Conservation (phyloP, 2,797 vertebrate genomes). For the Chelmon rostratus region DNA sequence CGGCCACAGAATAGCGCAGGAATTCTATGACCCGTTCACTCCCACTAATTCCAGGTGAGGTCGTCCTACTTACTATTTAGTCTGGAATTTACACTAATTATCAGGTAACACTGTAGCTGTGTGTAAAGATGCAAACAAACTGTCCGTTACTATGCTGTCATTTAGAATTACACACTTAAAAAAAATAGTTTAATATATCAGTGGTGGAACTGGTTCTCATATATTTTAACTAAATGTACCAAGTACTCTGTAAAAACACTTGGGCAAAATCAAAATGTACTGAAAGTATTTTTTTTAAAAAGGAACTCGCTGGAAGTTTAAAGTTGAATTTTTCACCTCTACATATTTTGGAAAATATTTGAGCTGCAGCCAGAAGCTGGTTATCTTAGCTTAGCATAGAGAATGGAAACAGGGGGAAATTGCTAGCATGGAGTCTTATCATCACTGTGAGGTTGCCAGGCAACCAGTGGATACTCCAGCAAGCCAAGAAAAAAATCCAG, state of each 20-base stretch:
- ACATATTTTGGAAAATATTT: not conserved
- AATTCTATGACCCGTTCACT: conserved; percentile 85
- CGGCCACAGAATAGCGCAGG: conserved; percentile 78
- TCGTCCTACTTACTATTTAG: not conserved
- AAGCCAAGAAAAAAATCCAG: not conserved
- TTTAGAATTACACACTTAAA: not conserved
- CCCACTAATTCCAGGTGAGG: conserved; percentile 85
- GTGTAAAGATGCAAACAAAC: not conserved
- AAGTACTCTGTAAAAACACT: not conserved
- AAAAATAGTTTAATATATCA: not conserved
- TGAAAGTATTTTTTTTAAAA: not conserved
- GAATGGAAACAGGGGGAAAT: not conserved
- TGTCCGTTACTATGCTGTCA: not conserved
- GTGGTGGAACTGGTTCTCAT: not conserved
- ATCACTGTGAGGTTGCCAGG: too few relatives aligned
- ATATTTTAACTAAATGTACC: not conserved
- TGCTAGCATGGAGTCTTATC: too few relatives aligned
- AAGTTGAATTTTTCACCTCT: not conserved
- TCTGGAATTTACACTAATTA: not conserved
- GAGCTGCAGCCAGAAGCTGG: fast-evolving
- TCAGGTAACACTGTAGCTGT: not conserved
- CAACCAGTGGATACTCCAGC: too few relatives aligned
- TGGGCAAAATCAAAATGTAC: not conserved
- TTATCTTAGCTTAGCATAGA: not conserved
- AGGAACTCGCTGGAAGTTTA: not conserved